Conservation (phyloP, 1,140 invertebrate genomes). For the Gonatopus flavifemur region DNA sequence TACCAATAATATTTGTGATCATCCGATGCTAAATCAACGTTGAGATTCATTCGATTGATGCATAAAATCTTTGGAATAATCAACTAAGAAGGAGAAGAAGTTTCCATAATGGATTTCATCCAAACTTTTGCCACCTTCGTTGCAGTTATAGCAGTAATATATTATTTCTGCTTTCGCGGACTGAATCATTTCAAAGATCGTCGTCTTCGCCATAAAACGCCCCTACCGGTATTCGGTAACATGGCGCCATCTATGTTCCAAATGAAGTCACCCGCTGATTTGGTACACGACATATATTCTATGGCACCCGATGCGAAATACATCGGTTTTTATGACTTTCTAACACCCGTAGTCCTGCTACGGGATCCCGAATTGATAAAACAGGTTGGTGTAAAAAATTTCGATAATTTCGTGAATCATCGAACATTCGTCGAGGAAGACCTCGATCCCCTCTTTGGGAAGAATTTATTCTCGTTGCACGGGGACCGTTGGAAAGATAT, state of each 20-base stretch:
- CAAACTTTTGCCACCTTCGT: too few species aligned
- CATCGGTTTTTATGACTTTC: slow-evolving; percentile 28
- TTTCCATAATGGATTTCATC: too few species aligned
- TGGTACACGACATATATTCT: slow-evolving; percentile 7
- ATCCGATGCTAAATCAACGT: too few species aligned
- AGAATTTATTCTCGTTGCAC: slow-evolving; percentile 39
- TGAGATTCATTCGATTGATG: too few species aligned
- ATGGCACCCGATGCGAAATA: slow-evolving; percentile 23
- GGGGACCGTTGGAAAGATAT: slow-evolving; percentile 45
- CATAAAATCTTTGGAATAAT: too few species aligned
- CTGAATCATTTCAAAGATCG: slow-evolving; percentile 27
- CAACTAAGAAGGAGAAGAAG: too few species aligned
- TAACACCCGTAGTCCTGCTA: slow-evolving; percentile 37
- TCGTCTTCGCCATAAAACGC: slow-evolving; percentile 21
- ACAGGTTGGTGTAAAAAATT: slow-evolving; percentile 35
- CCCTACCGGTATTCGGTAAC: slow-evolving; percentile 22
- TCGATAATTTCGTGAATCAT: slow-evolving; percentile 49
- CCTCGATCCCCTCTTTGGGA: slow-evolving; percentile 39
- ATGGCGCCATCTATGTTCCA: not conserved
- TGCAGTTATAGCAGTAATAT: slow-evolving; percentile 2
- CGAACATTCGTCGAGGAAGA: slow-evolving; percentile 26
- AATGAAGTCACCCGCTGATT: not conserved
- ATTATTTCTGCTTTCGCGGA: slow-evolving; percentile 4
- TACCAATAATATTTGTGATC: too few species aligned
- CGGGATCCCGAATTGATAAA: slow-evolving; percentile 48